A percentile compares a stretch with the other conserved stretches of the same genome.
Evolutionary conservation across 2,888 invertebrate genomes (phyloP).

Genomic region (Heliconius ismenius): DNA sequence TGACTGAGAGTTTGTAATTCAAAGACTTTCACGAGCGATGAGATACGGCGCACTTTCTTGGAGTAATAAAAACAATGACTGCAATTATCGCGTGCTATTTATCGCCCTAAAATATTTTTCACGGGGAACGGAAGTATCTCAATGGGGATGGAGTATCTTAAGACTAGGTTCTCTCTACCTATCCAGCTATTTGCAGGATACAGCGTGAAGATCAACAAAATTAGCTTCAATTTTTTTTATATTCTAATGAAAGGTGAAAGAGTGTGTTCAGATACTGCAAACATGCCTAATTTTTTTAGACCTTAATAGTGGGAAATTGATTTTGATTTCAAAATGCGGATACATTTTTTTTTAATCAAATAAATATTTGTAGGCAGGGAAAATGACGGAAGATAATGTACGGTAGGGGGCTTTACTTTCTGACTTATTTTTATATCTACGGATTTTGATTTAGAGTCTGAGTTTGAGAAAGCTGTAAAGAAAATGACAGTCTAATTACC

Average conservation of each 20-base stretch:
- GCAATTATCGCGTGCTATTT: background rate
- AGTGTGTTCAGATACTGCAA: too few species aligned
- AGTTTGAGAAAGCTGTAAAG: background rate
- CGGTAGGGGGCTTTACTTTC: background rate
- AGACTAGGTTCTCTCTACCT: too few species aligned
- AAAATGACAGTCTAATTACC: too few species aligned
- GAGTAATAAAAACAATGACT: conserved; percentile 26
- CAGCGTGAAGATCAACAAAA: too few species aligned
- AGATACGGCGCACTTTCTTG: conserved; percentile 40
- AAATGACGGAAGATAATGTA: background rate
- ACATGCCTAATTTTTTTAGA: too few species aligned
- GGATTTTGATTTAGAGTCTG: background rate
- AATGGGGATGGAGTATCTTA: too few species aligned
- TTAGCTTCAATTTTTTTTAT: background rate
- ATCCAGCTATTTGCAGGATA: too few species aligned
- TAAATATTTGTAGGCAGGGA: background rate
- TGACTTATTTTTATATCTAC: background rate
- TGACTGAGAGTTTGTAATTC: conserved; percentile 52
- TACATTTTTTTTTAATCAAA: background rate
- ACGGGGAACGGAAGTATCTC: too few species aligned
- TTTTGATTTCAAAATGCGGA: background rate
- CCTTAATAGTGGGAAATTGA: background rate
- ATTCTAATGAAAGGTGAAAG: background rate
- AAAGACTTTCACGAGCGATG: conserved; percentile 51
- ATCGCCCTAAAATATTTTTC: background rate